Conservation (phyloP, 2,113 vertebrate genomes). For the Dissostichus mawsoni region DNA sequence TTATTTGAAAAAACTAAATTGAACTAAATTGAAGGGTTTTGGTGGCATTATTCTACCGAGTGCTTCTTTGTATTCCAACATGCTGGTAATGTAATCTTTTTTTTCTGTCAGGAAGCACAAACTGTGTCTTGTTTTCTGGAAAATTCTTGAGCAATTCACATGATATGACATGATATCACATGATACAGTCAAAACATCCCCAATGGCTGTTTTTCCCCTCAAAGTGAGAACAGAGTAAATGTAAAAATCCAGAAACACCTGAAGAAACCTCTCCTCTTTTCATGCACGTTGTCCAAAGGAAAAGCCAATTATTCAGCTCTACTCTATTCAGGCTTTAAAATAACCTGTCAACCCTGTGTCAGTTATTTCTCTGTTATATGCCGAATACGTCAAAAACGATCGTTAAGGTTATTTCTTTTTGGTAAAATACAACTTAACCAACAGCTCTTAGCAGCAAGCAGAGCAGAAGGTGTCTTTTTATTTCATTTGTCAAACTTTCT, state of each 20-base stretch:
- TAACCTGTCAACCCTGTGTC: no score
- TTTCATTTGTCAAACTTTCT: no score
- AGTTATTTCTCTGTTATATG: no score
- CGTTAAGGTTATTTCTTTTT: no score
- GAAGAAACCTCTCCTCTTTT: neutral
- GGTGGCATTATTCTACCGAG: no score
- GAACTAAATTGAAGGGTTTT: neutral
- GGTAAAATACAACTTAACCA: no score
- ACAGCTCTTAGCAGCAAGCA: no score
- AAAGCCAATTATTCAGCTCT: neutral
- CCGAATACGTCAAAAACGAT: no score
- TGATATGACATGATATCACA: no score
- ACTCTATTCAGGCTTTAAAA: no score
- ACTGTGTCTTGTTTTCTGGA: neutral
- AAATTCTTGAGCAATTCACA: neutral
- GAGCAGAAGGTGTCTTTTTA: no score
- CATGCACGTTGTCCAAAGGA: neutral
- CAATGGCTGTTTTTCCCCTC: neutral
- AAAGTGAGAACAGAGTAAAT: neutral
- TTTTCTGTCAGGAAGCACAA: neutral
- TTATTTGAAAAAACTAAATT: neutral
- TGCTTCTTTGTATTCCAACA: neutral
- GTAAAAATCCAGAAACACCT: neutral
- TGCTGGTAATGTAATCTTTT: neutral
- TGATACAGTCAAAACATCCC: neutral